Evolutionary conservation across 1,140 invertebrate species (phyloP), one percentile per base, ranked within the genome.

Genomic region (Hirudo medicinalis): DNA sequence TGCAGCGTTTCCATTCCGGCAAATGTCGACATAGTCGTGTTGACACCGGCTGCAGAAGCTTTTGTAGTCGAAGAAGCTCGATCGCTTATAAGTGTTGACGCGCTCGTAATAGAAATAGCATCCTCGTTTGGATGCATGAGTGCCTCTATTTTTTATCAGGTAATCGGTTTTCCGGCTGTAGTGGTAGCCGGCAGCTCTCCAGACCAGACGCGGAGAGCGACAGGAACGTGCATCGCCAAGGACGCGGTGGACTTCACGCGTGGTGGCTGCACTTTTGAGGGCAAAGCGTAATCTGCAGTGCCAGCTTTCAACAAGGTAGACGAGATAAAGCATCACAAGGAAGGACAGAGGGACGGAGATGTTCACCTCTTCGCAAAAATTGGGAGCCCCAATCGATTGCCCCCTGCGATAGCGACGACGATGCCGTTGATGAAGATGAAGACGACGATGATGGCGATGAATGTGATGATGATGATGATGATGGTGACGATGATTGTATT

Each of bases 111-210:
- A 91, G 0, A 91, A 89, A 75, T 82, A 76, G 9, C 76, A 71
- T 85, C 91, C 85, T 55, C 89, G 90, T 17, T 88, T 88, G 0
- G 89, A 90, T 77, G 89, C 90, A 66, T 89, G 88, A 79, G 90
- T 89, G 9, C 89, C 90, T 67, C 89, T 84, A 78, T 91, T 91
- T 67, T 89, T 84, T n/a, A 80, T 83, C 19, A 85, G 82, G 67
- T 84, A 83, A 54, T 89, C 82, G 76, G 90, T 90, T 72, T 89
- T 84, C 57, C 90, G 79, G 36, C 90, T 87, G 78, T 91, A 91
- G 82, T 92, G 90, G 80, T 91, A 92, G 77, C 89, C 91, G 63
- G 91, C 86, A 20, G 89, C 89, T 78, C 91, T 91, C 90, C 90
- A 92, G 90, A 90, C 92, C 27, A 92, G 88, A 71, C 90, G 87